Evolutionary conservation across 2,113 vertebrate species (phyloP).

Genomic region (Urocolius indicus): DNA sequence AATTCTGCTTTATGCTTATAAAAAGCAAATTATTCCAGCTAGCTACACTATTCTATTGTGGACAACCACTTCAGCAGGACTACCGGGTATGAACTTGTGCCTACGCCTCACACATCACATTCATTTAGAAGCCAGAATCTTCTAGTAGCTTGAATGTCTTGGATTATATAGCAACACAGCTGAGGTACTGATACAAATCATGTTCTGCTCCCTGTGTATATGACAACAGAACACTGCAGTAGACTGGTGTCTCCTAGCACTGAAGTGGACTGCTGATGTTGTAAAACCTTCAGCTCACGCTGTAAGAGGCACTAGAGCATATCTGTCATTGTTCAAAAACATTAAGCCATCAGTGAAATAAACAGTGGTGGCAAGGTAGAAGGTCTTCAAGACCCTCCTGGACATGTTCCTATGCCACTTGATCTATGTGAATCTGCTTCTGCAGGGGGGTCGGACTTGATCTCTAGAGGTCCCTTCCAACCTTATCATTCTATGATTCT

Average conservation of each 20-base stretch:
- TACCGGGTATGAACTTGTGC: not conserved
- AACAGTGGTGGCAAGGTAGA: not conserved
- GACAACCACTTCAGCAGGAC: not conserved
- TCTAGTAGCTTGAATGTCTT: not conserved
- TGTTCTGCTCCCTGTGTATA: not conserved
- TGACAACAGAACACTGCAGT: not conserved
- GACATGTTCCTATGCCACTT: too few relatives aligned
- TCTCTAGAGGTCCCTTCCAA: too few relatives aligned
- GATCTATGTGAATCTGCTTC: too few relatives aligned
- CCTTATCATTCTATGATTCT: too few relatives aligned
- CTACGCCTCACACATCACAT: not conserved
- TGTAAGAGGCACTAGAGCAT: not conserved
- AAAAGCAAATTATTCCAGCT: not conserved
- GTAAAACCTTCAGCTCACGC: not conserved
- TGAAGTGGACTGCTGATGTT: not conserved
- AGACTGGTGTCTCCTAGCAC: not conserved
- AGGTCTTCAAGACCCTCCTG: too few relatives aligned
- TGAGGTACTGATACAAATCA: not conserved
- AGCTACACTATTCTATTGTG: not conserved
- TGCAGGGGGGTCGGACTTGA: too few relatives aligned
- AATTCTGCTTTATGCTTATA: not conserved
- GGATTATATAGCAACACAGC: not conserved
- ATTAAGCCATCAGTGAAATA: not conserved
- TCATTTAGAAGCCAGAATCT: not conserved
- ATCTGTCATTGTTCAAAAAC: not conserved